phyloP scores from a whole-genome alignment of 2,797 vertebrate genomes.

The Triplophysa yarkandensis region DNA sequence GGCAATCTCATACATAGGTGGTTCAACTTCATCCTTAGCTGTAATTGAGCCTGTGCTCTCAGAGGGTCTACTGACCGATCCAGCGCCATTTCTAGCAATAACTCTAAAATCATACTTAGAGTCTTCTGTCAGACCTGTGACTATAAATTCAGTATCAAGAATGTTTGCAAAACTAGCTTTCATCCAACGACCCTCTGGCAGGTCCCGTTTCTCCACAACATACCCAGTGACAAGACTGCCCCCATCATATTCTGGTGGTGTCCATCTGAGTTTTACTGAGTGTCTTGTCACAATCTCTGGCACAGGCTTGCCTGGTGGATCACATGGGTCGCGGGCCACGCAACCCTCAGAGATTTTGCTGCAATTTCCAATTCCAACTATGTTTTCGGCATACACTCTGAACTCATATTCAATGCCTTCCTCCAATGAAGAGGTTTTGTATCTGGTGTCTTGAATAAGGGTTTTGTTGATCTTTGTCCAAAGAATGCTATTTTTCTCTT shows the following conservation, averaged over 20 bases:
- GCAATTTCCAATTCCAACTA: conserved; percentile 92
- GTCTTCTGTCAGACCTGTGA: conserved; percentile 91
- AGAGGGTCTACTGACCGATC: conserved; percentile 92
- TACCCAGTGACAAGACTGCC: conserved; percentile 95
- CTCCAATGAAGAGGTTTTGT: conserved; percentile 91
- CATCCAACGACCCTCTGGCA: conserved; percentile 99
- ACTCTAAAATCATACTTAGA: conserved; percentile 96
- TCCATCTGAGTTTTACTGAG: conserved; percentile 91
- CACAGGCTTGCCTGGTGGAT: conserved; percentile 91
- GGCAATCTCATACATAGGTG: conserved; percentile 91
- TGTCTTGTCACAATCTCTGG: conserved; percentile 92
- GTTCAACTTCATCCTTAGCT: conserved; percentile 95
- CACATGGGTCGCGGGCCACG: conserved; percentile 93
- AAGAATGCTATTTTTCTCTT: conserved; percentile 98
- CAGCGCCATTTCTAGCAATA: conserved; percentile 95
- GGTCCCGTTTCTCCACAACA: conserved; percentile 93
- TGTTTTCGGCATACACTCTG: conserved; percentile 95
- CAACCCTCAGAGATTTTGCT: conserved; percentile 96
- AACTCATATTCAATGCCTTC: conserved; percentile 99
- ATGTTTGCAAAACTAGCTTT: conserved; percentile 96
- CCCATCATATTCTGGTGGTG: conserved; percentile 90
- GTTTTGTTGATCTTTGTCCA: conserved; percentile 98
- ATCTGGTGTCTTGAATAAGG: conserved; percentile 91
- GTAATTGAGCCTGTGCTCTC: conserved; percentile 93
- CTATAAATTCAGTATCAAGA: conserved; percentile 89